Conservation (phyloP, 2,113 vertebrate genomes). For the Chaenogobius annularis region DNA sequence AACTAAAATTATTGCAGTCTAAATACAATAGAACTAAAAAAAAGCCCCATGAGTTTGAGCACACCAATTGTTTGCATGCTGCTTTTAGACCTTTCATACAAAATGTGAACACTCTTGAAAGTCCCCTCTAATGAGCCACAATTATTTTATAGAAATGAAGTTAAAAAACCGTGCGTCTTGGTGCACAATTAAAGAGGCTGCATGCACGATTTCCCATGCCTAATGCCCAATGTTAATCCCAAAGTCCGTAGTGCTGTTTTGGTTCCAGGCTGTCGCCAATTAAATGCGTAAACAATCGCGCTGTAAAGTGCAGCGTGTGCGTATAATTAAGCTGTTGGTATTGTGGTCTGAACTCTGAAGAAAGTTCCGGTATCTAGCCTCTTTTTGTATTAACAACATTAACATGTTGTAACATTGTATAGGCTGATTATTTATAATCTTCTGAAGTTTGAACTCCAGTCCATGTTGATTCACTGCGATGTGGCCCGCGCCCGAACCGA, state of each 20-base stretch:
- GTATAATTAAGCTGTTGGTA: no score
- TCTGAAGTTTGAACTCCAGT: constrained; percentile 86
- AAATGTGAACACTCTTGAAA: constrained; percentile 68
- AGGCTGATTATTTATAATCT: not conserved
- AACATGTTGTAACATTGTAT: not conserved
- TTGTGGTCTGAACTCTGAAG: not conserved
- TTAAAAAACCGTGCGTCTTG: not conserved
- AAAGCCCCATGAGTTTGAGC: constrained; percentile 19
- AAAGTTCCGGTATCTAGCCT: no score
- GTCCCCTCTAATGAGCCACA: constrained; percentile 30
- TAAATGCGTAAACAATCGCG: not conserved
- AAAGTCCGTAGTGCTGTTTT: not conserved
- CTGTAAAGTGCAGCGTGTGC: not conserved
- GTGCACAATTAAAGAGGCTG: not conserved
- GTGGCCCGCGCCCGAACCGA: constrained; percentile 78
- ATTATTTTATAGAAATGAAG: not conserved
- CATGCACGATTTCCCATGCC: not conserved
- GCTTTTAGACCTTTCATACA: constrained; percentile 37
- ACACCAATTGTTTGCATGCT: not conserved
- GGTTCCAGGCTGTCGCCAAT: not conserved
- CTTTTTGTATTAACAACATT: not conserved
- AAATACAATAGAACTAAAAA: not conserved
- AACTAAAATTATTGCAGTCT: no score
- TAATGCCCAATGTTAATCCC: no score
- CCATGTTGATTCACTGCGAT: constrained; percentile 89